These are phyloP conservation scores for Minunthozetes semirufus DNA, from an alignment of 2,888 invertebrate genomes.

Conservation along the genomic window DNA sequence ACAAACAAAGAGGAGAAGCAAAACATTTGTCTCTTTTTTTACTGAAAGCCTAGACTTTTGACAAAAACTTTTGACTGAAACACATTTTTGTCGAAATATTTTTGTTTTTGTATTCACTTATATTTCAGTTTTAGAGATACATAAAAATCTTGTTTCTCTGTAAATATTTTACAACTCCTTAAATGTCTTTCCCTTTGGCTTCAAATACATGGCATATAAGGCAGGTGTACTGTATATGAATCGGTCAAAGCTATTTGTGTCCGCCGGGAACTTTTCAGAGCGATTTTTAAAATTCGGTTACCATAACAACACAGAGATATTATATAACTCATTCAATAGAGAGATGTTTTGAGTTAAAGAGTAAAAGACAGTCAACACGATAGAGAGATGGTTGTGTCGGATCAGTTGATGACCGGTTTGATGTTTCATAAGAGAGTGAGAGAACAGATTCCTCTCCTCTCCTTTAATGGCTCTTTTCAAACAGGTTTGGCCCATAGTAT, in stretches of 20 bases:
- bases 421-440: not conserved
- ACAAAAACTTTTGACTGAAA: not conserved
- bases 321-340: not conserved
- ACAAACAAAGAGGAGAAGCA: not conserved
- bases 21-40: no score
- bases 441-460: not conserved
- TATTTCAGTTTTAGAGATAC: not conserved
- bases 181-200: not conserved
- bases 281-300: not conserved
- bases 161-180: not conserved
- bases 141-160: not conserved
- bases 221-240: no score
- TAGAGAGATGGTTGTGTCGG: not conserved
- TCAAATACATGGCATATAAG: no score
- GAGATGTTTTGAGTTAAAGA: not conserved
- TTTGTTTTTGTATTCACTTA: not conserved
- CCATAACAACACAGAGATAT: not conserved
- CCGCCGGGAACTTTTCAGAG: not conserved
- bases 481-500: no score
- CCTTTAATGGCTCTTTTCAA: not conserved
- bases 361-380: not conserved
- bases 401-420: constrained; percentile 13
- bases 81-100: not conserved
- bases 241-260: not conserved
- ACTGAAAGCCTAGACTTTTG: no score